Evolutionary conservation across 1,140 invertebrate species (phyloP), one percentile per base, ranked within the genome.

Genomic region (Lithobius niger): DNA sequence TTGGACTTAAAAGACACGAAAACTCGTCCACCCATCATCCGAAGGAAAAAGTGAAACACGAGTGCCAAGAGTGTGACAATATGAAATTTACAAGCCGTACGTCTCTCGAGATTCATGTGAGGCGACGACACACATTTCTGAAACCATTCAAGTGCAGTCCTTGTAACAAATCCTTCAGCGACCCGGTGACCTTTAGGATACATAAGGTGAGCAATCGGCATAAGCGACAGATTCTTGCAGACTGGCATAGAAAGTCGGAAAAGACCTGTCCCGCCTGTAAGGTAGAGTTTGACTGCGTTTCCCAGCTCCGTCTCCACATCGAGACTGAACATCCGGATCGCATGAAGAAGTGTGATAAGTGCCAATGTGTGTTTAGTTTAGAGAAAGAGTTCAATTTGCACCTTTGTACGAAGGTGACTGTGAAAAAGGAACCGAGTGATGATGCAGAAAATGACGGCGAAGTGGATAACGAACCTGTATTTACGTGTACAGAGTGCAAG

Each of bases 301-400:
- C n/a, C n/a, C n/a, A n/a, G n/a, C n/a, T n/a, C n/a, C n/a, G n/a
- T n/a, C n/a, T n/a, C n/a, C 86, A 89, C 67, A 71, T 86, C 4
- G 64, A 77, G 13, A 62, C 68, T n/a, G 57, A 70, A 27, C 85
- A 89, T 71, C 74, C 75, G 0, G 71, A 81, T 43, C 62, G 70
- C 24, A 75, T 63, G 65, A 75, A 59, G 64, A 79, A 79, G 26
- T 87, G 83, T 62, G 71, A 78, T 0, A 75, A 74, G 53, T 88
- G 85, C 60, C 82, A 81, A 0, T 66, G 69, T 60, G 67, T 73
- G 15, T 87, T 88, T 61, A 75, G 77, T 1, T 67, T 85, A 0
- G 75, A 81, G 1, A 4, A 6, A 13, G 43, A 45, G 22, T 45
- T 10, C 43, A 45, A 45, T 4, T 18, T 45, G 16, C 43, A 45